Evolutionary conservation across 2,888 invertebrate genomes (phyloP), one percentile per base, ranked within the genome.

Genomic region (Leptothorax acervorum): DNA sequence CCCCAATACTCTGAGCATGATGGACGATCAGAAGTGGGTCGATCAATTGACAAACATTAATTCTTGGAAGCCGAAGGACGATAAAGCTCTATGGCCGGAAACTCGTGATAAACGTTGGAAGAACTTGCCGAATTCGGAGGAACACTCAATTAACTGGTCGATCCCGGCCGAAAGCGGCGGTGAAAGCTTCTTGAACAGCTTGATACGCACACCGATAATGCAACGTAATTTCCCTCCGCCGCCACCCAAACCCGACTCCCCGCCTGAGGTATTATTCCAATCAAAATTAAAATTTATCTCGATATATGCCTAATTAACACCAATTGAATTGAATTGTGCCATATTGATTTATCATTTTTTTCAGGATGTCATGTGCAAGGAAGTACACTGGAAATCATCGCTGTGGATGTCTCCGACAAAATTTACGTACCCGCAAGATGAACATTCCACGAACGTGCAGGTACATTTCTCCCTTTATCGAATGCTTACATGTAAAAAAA

Each of bases 201-300:
- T 93, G n/a, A 90, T 92, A 35, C 90, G 89, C 8, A 89, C 92
- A 8, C 90, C 93, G 3, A 87, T 89, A 35, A 42, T 90, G 51
- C 79, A 84, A 18, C 88, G 89, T 51, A 84, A 86, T 66, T 88
- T 91, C 62, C 90, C 91, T 45, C 91, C 92, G 23, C 92, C 94
- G 1, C 95, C 95, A 18, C 95, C 95, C 1, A 95, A 95, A 88
- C 95, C 95, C 3, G 95, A 95, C 90, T 95, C 95, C n/a, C 95
- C 95, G 35, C 95, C 95, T 53, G 94, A 95, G 82, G 95, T 95
- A 93, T 91, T 95, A 93, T 35, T 73, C 11, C 9, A n/a, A 51
- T 57, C 45, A 15, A 23, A 35, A 57, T 73, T 74, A 31, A 18
- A 51, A 28, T 63, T 65, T 0, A 42, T 57, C 6, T 23, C 5